phyloP scores from a whole-genome alignment of 2,797 vertebrate species.

The Apogon talboti region DNA sequence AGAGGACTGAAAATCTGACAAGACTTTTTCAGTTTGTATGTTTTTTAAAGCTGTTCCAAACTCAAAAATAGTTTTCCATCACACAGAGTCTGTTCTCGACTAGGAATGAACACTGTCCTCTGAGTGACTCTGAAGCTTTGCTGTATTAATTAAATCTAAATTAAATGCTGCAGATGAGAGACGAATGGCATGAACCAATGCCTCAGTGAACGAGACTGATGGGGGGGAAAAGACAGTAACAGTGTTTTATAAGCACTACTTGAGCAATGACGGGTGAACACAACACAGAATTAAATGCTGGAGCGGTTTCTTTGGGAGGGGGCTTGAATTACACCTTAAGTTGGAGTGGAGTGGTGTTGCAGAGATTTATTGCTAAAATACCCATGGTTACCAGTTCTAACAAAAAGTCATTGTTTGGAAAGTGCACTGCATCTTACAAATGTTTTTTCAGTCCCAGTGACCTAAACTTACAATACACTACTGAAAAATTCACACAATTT shows the following conservation, averaged over 20 bases:
- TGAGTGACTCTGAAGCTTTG: conserved; percentile 42
- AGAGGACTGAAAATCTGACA: conserved; percentile 6
- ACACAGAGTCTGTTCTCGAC: conserved; percentile 23
- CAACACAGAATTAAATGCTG: conserved; percentile 3
- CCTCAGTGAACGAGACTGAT: conserved; percentile 37
- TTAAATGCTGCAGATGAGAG: conserved; percentile 50
- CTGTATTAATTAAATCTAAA: conserved; percentile 55
- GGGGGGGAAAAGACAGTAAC: conserved; percentile 15
- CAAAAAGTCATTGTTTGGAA: conserved; percentile 7
- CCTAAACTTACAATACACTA: conserved; percentile 23
- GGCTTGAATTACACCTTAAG: neutral
- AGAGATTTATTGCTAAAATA: conserved; percentile 8
- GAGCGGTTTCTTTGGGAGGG: neutral
- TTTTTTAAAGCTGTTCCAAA: conserved; percentile 10
- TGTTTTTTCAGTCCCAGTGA: conserved; percentile 15
- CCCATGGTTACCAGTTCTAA: neutral
- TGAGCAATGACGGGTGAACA: conserved; percentile 8
- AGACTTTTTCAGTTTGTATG: conserved; percentile 3
- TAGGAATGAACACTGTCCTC: conserved; percentile 40
- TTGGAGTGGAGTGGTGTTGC: neutral
- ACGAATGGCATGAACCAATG: conserved; percentile 8
- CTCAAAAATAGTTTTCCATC: conserved; percentile 8
- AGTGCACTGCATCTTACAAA: conserved; percentile 18
- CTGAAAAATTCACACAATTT: conserved; percentile 36
- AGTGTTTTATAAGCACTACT: conserved; percentile 17